A percentile compares a stretch with the other conserved stretches of the same genome.
Conservation (phyloP, 2,113 vertebrate species). For the Fukomys damarensis region DNA sequence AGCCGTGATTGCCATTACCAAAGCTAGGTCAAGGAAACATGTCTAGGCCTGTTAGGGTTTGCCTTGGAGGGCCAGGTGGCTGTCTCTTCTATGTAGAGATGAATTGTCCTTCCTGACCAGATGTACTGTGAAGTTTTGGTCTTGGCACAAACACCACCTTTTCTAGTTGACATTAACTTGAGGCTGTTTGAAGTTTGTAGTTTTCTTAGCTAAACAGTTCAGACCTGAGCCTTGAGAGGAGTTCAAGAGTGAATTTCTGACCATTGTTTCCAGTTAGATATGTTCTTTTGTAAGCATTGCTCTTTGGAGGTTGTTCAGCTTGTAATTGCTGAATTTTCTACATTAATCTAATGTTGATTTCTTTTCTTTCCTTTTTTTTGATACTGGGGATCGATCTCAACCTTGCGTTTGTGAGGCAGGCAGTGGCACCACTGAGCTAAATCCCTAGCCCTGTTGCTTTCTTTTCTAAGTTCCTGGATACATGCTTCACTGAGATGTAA, state of each 20-base stretch:
- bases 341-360: background rate
- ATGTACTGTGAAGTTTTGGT: background rate
- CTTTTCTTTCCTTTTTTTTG: background rate
- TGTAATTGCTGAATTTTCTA: background rate
- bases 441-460: too few relatives aligned
- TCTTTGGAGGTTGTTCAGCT: background rate
- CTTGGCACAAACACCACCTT: background rate
- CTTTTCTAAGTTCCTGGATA: background rate
- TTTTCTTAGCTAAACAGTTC: background rate
- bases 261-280: background rate
- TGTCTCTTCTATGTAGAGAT: background rate
- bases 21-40: background rate
- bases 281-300: background rate
- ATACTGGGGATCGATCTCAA: too few relatives aligned
- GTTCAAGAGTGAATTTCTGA: background rate
- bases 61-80: background rate
- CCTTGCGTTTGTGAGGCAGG: too few relatives aligned
- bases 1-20: background rate
- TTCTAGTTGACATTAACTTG: background rate
- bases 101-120: background rate
- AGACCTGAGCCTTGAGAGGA: background rate
- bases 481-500: background rate
- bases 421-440: too few relatives aligned
- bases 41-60: background rate
- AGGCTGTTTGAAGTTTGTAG: background rate